phyloP scores from a whole-genome alignment of 2,113 vertebrate species.

The Phaethornis superciliosus region DNA sequence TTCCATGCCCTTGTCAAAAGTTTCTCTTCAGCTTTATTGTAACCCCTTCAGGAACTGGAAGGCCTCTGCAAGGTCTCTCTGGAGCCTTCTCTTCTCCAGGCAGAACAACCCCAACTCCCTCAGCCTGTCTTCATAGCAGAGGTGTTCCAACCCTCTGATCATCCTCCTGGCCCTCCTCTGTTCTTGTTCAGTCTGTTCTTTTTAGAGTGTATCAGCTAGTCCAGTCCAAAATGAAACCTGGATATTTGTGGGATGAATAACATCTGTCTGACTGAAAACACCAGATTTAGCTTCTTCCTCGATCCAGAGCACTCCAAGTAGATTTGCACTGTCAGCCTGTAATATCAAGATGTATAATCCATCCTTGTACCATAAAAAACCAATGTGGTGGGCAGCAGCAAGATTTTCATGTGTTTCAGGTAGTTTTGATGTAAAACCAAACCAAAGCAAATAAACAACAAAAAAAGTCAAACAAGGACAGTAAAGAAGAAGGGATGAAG shows the following conservation, averaged over 20 bases:
- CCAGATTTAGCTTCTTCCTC: background rate
- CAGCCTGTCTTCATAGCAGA: no score
- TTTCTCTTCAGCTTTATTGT: no score
- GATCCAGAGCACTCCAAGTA: background rate
- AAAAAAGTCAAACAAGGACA: background rate
- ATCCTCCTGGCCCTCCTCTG: no score
- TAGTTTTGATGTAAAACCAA: background rate
- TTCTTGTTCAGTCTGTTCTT: background rate
- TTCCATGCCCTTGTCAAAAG: no score
- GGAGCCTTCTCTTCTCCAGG: no score
- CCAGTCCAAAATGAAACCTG: background rate
- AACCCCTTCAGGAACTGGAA: no score
- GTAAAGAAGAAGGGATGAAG: background rate
- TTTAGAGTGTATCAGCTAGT: background rate
- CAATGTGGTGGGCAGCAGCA: background rate
- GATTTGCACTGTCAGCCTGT: background rate
- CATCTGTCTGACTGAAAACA: background rate
- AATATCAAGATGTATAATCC: background rate
- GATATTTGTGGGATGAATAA: background rate
- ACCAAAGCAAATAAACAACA: background rate
- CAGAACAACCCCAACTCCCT: no score
- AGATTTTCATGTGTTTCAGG: background rate
- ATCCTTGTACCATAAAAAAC: background rate
- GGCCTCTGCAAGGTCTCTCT: no score
- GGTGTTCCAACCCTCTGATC: no score